These are phyloP conservation scores for Pemphigus obesinymphae DNA, from an alignment of 1,140 invertebrate genomes.

Conservation along the genomic window DNA sequence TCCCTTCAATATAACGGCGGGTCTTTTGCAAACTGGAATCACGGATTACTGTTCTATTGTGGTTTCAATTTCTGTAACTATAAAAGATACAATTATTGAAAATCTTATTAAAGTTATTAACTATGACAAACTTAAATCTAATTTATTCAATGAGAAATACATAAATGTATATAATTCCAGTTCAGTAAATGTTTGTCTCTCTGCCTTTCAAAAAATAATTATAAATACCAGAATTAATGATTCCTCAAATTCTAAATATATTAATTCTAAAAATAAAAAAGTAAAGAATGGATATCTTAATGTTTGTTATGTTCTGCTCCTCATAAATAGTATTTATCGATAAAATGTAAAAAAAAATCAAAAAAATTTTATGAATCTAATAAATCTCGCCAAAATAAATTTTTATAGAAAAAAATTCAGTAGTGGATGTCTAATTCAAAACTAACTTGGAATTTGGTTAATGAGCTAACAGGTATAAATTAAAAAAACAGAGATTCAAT, in stretches of 20 bases:
- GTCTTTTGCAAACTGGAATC: neutral
- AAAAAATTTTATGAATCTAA: neutral
- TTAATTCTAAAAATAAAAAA: neutral
- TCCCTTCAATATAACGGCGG: neutral
- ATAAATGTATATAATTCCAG: neutral
- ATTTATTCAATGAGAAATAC: neutral
- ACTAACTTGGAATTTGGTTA: neutral
- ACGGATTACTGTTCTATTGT: neutral
- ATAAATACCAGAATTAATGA: neutral
- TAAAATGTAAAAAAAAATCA: neutral
- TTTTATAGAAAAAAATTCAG: neutral
- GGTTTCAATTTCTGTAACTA: no score
- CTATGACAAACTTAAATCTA: neutral
- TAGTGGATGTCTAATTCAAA: neutral
- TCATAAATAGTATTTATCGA: neutral
- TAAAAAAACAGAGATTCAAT: neutral
- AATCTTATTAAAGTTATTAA: neutral
- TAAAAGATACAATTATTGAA: no score
- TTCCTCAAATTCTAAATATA: neutral
- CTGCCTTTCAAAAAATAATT: neutral
- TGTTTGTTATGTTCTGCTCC: neutral
- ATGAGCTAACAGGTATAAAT: neutral
- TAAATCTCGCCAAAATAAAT: neutral
- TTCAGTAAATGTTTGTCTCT: neutral
- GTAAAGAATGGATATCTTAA: neutral